Evolutionary conservation across 2,113 vertebrate genomes (phyloP).

Genomic region (Mionectes macconnelli): DNA sequence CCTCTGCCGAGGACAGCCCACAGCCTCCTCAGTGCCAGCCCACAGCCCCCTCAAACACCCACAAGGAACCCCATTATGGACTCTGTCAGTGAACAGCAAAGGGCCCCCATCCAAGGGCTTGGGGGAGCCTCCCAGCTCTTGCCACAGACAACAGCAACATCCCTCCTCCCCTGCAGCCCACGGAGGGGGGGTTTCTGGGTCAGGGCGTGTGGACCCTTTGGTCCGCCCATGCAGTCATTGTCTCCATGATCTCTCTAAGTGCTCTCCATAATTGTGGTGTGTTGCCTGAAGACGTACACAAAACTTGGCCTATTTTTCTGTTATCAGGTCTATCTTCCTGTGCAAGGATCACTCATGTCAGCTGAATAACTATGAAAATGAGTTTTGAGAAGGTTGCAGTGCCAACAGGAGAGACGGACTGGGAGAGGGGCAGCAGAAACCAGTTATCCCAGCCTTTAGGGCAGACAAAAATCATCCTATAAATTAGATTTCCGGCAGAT

Average conservation of each 20-base stretch:
- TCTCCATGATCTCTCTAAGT: background rate
- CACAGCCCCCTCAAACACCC: background rate
- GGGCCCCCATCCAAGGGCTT: background rate
- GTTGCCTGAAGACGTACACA: background rate
- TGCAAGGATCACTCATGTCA: background rate
- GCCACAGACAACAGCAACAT: background rate
- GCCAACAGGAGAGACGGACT: background rate
- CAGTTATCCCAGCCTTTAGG: background rate
- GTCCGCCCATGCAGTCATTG: background rate
- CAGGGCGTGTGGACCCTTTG: background rate
- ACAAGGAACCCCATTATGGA: fast-evolving
- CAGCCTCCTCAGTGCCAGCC: background rate
- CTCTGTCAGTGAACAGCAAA: no score
- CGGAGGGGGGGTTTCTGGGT: background rate
- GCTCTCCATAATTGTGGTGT: no score
- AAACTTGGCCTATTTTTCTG: background rate
- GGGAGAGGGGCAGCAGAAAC: background rate
- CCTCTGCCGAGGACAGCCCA: background rate
- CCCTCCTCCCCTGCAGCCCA: background rate
- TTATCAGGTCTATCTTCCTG: background rate
- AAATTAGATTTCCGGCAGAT: background rate
- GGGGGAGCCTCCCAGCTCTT: fast-evolving
- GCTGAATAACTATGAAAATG: background rate
- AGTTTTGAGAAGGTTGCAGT: background rate
- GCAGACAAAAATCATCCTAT: background rate